phyloP scores from a whole-genome alignment of 2,888 invertebrate species.

The Schrankia costaestrigalis region DNA sequence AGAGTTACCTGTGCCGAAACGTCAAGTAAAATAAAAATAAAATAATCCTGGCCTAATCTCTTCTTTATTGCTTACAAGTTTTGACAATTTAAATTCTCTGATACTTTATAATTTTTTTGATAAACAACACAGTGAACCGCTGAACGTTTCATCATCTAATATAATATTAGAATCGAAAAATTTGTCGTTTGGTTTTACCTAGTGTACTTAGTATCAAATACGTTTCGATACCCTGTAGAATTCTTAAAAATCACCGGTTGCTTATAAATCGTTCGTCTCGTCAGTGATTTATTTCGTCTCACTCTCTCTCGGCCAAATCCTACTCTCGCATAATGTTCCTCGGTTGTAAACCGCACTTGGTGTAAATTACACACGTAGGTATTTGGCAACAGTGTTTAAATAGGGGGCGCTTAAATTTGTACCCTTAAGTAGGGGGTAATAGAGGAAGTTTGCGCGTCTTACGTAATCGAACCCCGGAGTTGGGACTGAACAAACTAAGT shows the following conservation, averaged over 20 bases:
- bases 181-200: conserved; percentile 51
- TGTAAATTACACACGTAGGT: conserved; percentile 65
- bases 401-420: conserved; percentile 57
- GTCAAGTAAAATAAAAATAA: too few relatives aligned
- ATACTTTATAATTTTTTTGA: too few relatives aligned
- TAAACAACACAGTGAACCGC: too few relatives aligned
- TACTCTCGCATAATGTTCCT: conserved; percentile 34
- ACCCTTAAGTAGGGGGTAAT: conserved; percentile 60
- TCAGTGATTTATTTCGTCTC: conserved; percentile 63
- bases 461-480: conserved; percentile 58
- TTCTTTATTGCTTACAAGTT: too few relatives aligned
- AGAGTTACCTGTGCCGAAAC: too few relatives aligned
- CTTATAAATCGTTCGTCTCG: conserved; percentile 66
- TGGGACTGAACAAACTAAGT: conserved; percentile 56
- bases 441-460: conserved; percentile 61
- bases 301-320: conserved; percentile 35
- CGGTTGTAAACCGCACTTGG: conserved; percentile 57
- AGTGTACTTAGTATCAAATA: conserved; percentile 56
- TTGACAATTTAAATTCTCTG: too few relatives aligned
- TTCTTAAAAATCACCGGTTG: conserved; percentile 70
- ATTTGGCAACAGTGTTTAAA: conserved; percentile 64
- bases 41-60: too few relatives aligned
- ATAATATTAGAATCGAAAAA: conserved; percentile 46
- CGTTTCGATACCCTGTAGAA: conserved; percentile 51
- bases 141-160: conserved; percentile 20